Evolutionary conservation across 2,113 vertebrate species (phyloP).

Genomic region (Nanorana parkeri): DNA sequence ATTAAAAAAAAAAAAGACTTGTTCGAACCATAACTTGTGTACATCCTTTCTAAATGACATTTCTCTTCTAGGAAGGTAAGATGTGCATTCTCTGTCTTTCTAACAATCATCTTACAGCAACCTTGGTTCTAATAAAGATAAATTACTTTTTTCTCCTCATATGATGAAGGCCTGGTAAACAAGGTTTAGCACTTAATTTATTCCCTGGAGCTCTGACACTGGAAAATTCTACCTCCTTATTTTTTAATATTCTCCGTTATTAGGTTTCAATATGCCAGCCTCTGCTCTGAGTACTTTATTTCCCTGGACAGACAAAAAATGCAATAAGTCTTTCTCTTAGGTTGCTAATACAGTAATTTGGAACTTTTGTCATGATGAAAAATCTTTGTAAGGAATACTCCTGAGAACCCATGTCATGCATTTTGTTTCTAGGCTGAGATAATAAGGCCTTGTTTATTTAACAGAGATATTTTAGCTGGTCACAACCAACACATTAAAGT

Average conservation of each 20-base stretch:
- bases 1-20: background rate
- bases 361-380: conserved; percentile 80
- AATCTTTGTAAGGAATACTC: conserved; percentile 74
- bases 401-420: conserved; percentile 69
- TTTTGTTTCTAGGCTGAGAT: conserved; percentile 70
- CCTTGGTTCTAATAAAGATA: conserved; percentile 84
- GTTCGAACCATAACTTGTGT: background rate
- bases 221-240: conserved; percentile 77
- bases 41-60: conserved; percentile 29
- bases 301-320: conserved; percentile 85
- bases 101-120: conserved; percentile 56
- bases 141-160: conserved; percentile 78
- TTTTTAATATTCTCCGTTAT: conserved; percentile 87
- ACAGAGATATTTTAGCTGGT: conserved; percentile 79
- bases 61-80: background rate
- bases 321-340: conserved; percentile 68
- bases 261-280: conserved; percentile 88
- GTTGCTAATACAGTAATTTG: conserved; percentile 75
- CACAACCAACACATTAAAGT: conserved; percentile 74
- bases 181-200: conserved; percentile 86
- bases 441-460: conserved; percentile 86
- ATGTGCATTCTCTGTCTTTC: conserved; percentile 17
- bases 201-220: conserved; percentile 75
- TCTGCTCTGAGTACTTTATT: conserved; percentile 85
- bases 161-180: conserved; percentile 77